These are phyloP conservation scores for Drosophila grimshawi DNA, from an alignment of 1,140 invertebrate species.

Conservation along the genomic window DNA sequence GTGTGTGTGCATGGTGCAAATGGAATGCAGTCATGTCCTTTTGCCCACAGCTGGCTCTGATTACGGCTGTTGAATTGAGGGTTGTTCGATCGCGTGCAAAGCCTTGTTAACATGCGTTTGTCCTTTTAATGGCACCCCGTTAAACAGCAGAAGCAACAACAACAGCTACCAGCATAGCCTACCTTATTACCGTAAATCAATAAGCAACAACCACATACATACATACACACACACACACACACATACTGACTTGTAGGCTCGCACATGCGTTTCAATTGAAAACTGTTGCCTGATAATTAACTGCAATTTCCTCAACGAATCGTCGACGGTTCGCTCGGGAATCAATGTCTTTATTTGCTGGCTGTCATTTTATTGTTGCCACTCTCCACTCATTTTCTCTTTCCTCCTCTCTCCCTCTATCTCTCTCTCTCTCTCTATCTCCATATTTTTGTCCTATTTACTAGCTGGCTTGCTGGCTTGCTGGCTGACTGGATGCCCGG, in stretches of 20 bases:
- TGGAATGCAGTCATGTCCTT: conserved; percentile 55
- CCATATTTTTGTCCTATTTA: neutral
- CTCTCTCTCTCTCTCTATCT: neutral
- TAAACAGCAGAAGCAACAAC: conserved; percentile 33
- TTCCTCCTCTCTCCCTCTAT: conserved; percentile 9
- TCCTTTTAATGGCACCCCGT: conserved; percentile 49
- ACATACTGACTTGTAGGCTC: too few relatives aligned
- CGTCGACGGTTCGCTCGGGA: conserved; percentile 31
- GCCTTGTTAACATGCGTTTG: conserved; percentile 74
- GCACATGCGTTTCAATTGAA: conserved; percentile 24
- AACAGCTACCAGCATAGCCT: conserved; percentile 37
- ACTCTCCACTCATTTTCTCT: conserved; percentile 21
- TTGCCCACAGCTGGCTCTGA: conserved; percentile 61
- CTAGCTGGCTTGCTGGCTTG: neutral
- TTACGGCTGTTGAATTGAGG: conserved; percentile 47
- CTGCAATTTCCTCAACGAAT: conserved; percentile 62
- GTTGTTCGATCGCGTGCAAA: conserved; percentile 64
- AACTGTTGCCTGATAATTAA: conserved; percentile 61
- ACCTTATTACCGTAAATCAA: conserved; percentile 75
- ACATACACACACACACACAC: neutral
- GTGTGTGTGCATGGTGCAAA: conserved; percentile 14
- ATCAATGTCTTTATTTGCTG: conserved; percentile 59
- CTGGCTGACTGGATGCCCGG: conserved; percentile 4
- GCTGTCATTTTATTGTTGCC: conserved; percentile 28
- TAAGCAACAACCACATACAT: conserved; percentile 42